Evolutionary conservation across 2,888 invertebrate species (phyloP).

Genomic region (Sarcophaga variegata): DNA sequence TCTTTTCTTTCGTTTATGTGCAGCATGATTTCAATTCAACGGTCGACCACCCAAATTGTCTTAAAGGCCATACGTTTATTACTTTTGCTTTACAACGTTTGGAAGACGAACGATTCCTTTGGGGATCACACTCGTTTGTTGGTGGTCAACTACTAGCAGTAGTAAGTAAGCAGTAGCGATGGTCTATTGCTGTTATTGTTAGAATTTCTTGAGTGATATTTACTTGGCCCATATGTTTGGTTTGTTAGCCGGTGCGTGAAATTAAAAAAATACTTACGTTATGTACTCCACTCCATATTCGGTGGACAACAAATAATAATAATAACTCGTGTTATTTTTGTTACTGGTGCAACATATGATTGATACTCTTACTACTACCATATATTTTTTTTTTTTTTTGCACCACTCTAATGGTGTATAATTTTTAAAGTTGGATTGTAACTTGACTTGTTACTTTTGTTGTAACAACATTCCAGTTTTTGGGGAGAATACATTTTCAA

Average conservation of each 20-base stretch:
- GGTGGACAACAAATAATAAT: constrained; percentile 14
- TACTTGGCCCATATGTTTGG: constrained; percentile 74
- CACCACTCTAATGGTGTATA: no score
- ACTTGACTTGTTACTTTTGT: no score
- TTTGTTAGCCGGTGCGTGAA: constrained; percentile 78
- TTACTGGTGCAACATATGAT: no score
- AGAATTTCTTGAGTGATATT: constrained; percentile 40
- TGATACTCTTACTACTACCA: no score
- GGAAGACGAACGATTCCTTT: constrained; percentile 51
- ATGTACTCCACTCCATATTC: constrained; percentile 31
- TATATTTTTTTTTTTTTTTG: no score
- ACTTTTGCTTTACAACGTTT: neutral
- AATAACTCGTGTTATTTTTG: no score
- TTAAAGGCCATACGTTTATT: constrained; percentile 37
- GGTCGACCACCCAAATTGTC: constrained; percentile 71
- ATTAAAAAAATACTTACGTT: constrained; percentile 75
- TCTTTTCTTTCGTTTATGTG: constrained; percentile 30
- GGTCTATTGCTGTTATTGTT: constrained; percentile 42
- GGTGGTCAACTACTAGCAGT: constrained; percentile 30
- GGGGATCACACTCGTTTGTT: constrained; percentile 60
- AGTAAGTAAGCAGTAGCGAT: neutral
- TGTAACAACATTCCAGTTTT: no score
- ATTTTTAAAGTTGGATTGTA: no score
- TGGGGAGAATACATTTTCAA: no score
- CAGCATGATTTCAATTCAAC: constrained; percentile 74